A percentile compares a stretch with the other conserved stretches of the same genome.
Conservation (phyloP, 1,140 invertebrate genomes). For the Brachionus asplanchnoidis region DNA sequence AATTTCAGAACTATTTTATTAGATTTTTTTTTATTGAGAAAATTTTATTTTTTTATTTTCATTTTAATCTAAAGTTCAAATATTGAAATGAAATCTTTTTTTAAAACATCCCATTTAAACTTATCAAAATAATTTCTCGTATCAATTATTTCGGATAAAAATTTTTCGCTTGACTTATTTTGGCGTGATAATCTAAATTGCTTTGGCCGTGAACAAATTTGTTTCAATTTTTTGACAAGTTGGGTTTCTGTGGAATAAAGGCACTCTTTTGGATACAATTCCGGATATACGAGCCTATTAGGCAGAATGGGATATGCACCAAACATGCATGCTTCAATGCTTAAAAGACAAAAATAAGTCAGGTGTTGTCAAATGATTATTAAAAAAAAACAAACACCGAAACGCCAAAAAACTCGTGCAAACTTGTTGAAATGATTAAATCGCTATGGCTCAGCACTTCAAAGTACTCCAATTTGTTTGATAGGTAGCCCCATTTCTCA, state of each 20-base stretch:
- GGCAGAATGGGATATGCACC: constrained; percentile 69
- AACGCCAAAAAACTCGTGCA: constrained; percentile 72
- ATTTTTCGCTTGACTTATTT: constrained; percentile 17
- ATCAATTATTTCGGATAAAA: constrained; percentile 32
- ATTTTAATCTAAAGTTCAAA: background rate
- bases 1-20: background rate
- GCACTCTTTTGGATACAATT: constrained; percentile 66
- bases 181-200: constrained; percentile 1
- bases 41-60: background rate
- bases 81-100: constrained; percentile 33
- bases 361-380: background rate
- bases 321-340: constrained; percentile 64
- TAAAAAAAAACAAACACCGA: constrained; percentile 61
- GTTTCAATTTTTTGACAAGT: constrained; percentile 59
- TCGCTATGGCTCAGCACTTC: constrained; percentile 61
- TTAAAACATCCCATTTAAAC: constrained; percentile 25
- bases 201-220: constrained; percentile 48
- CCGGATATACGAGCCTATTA: constrained; percentile 68
- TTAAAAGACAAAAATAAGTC: constrained; percentile 55
- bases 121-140: constrained; percentile 28
- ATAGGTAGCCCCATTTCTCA: constrained; percentile 63
- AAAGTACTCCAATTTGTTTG: constrained; percentile 62
- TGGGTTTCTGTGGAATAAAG: constrained; percentile 62
- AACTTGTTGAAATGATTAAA: constrained; percentile 68
- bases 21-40: constrained; percentile 16